These are phyloP conservation scores for Stichopus chloronotus DNA, from an alignment of 35 echinoderm and acorn worm species.

Conservation along the genomic window DNA sequence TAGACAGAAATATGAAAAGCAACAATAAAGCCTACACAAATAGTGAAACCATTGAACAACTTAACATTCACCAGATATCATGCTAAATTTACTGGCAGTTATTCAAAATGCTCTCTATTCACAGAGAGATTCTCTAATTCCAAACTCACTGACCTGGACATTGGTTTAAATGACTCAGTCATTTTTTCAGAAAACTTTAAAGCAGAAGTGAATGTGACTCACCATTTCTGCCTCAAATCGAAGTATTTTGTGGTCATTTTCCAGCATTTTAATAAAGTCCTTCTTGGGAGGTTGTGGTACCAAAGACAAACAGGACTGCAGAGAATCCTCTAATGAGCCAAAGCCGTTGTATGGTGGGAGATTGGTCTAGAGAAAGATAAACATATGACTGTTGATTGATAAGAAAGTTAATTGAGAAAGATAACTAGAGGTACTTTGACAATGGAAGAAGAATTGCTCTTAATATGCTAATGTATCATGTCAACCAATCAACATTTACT, in stretches of 20 bases:
- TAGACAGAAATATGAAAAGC: no score
- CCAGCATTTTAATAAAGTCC: slow-evolving; percentile 99
- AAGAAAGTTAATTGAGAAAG: not conserved
- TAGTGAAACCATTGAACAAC: no score
- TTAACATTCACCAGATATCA: no score
- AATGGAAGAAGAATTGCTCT: not conserved
- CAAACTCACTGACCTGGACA: not conserved
- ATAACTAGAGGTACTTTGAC: not conserved
- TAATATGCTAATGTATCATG: not conserved
- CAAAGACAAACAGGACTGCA: slow-evolving; percentile 94
- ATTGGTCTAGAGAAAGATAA: slow-evolving; percentile 18
- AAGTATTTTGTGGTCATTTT: slow-evolving; percentile 98
- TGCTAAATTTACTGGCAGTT: no score
- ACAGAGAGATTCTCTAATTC: no score
- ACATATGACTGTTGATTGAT: not conserved
- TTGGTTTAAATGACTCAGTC: not conserved
- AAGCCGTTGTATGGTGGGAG: slow-evolving; percentile 97
- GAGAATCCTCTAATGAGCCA: slow-evolving; percentile 93
- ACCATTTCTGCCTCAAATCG: slow-evolving; percentile 95
- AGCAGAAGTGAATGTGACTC: slow-evolving; percentile 3
- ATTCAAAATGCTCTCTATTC: no score
- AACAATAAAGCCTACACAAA: no score
- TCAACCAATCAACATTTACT: not conserved
- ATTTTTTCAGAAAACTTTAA: not conserved
- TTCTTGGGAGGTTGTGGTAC: slow-evolving; percentile 99